phyloP scores from a whole-genome alignment of 2,888 invertebrate genomes.

The Crioceris asparagi region DNA sequence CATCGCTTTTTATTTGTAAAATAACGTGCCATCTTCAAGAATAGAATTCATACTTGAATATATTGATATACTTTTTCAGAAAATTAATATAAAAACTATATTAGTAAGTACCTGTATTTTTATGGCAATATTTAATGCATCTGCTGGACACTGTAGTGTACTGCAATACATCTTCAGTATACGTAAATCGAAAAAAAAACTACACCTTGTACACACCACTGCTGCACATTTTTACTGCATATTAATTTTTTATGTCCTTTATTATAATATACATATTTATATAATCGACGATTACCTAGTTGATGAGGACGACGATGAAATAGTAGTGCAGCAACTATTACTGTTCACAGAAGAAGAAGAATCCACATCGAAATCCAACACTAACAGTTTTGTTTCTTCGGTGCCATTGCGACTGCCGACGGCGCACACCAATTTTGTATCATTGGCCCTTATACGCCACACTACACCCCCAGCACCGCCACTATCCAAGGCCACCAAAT shows the following conservation, averaged over 20 bases:
- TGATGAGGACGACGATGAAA: too few species aligned
- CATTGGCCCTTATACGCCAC: slow-evolving; percentile 92
- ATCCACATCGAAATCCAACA: slow-evolving; percentile 92
- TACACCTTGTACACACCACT: not conserved
- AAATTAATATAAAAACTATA: not conserved
- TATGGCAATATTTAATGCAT: too few species aligned
- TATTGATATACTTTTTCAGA: too few species aligned
- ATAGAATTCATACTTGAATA: too few species aligned
- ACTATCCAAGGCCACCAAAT: slow-evolving; percentile 85
- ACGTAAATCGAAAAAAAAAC: not conserved
- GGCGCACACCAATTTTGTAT: slow-evolving; percentile 95
- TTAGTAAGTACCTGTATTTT: not conserved
- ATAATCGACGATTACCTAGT: too few species aligned
- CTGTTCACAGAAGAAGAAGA: too few species aligned
- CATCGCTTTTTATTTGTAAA: too few species aligned
- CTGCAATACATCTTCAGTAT: not conserved
- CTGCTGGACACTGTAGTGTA: too few species aligned
- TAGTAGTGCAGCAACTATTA: too few species aligned
- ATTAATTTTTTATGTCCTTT: slow-evolving; percentile 1
- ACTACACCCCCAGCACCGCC: slow-evolving; percentile 98
- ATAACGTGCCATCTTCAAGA: too few species aligned
- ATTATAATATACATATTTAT: too few species aligned
- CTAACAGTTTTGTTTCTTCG: slow-evolving; percentile 96
- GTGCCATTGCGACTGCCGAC: slow-evolving; percentile 98
- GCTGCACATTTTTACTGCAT: too few species aligned